Evolutionary conservation across 2,113 vertebrate species (phyloP).

Genomic region (Poicephalus meyeri): DNA sequence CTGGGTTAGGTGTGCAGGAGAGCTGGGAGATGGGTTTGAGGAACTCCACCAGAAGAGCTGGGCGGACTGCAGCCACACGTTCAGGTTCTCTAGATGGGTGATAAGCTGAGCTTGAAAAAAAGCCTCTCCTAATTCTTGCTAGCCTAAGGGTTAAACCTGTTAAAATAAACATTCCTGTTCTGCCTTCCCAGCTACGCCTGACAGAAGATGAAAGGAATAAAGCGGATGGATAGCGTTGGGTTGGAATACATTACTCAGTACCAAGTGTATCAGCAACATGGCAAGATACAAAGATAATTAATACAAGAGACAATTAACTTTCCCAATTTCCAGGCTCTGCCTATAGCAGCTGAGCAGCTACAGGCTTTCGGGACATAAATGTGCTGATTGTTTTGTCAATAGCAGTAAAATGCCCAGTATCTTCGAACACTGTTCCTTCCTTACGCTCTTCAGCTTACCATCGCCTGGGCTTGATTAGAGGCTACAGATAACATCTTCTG

Average conservation of each 20-base stretch:
- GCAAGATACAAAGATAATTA: background rate
- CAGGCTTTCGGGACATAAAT: background rate
- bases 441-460: background rate
- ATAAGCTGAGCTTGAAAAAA: background rate
- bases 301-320: background rate
- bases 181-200: background rate
- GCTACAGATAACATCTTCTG: background rate
- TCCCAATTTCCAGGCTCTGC: background rate
- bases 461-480: background rate
- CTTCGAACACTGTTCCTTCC: background rate
- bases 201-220: background rate
- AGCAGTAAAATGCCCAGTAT: background rate
- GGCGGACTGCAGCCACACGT: accelerated
- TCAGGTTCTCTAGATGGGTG: background rate
- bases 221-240: background rate
- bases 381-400: accelerated
- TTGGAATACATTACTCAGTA: background rate
- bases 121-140: background rate
- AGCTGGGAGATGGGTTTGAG: background rate
- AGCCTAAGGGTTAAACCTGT: background rate
- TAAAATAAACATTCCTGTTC: background rate
- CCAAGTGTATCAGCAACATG: background rate
- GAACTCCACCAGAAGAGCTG: background rate
- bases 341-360: background rate
- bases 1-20: background rate